Conservation (phyloP, 1,140 invertebrate genomes). For the Leptinotarsa undecemlineata region DNA sequence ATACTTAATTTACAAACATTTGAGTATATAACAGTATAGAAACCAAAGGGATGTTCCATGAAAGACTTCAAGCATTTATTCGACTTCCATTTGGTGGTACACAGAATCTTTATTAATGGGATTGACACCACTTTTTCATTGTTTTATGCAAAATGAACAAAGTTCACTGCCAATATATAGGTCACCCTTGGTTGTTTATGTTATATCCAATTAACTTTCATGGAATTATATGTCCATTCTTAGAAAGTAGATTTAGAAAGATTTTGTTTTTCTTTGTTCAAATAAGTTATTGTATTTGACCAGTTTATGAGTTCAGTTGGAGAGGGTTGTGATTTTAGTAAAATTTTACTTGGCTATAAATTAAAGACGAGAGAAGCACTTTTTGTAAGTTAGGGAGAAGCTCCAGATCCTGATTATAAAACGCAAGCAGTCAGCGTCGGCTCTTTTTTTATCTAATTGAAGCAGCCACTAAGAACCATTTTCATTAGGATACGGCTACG, state of each 20-base stretch:
- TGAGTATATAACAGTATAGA: neutral
- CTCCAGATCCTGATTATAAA: neutral
- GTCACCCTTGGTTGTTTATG: neutral
- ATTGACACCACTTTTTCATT: neutral
- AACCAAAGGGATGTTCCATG: constrained; percentile 2
- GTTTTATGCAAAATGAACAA: neutral
- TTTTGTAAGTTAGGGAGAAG: constrained; percentile 6
- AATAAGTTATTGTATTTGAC: neutral
- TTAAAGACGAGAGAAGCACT: no score
- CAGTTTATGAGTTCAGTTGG: neutral
- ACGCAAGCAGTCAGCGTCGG: no score
- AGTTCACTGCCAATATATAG: neutral
- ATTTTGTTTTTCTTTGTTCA: no score
- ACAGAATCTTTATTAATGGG: neutral
- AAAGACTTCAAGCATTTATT: neutral
- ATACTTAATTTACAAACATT: neutral
- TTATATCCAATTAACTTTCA: neutral
- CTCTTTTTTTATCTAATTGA: no score
- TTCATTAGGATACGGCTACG: no score
- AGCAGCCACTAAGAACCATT: no score
- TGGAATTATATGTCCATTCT: neutral
- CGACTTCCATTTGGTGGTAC: neutral
- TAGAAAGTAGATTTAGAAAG: no score
- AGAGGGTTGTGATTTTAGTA: constrained; percentile 18
- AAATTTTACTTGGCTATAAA: constrained; percentile 1